phyloP scores from a whole-genome alignment of 1,140 invertebrate genomes.

The Saxidomus purpurata region DNA sequence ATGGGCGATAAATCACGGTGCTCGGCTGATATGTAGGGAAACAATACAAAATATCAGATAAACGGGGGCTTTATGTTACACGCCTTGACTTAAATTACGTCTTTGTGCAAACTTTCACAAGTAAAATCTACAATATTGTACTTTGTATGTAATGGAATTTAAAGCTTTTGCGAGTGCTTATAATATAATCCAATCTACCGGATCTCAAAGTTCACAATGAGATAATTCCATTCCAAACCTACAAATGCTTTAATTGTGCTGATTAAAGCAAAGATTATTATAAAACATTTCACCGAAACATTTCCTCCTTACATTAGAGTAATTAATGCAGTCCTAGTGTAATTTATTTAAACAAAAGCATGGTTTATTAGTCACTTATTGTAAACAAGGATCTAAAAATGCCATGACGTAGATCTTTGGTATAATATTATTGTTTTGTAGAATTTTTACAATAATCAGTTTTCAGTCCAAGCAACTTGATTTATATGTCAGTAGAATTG shows the following conservation, averaged over 20 bases:
- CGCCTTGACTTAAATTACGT: not conserved
- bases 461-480: too few relatives aligned
- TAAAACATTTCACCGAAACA: not conserved
- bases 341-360: too few relatives aligned
- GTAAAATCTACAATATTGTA: slow-evolving; percentile 9
- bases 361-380: too few relatives aligned
- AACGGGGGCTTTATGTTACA: not conserved
- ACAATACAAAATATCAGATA: slow-evolving; percentile 36
- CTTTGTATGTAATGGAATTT: slow-evolving; percentile 32
- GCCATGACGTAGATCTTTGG: too few relatives aligned
- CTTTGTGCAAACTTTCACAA: slow-evolving; percentile 46
- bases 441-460: too few relatives aligned
- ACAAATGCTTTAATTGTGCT: slow-evolving; percentile 13
- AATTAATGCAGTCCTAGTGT: too few relatives aligned
- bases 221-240: slow-evolving; percentile 18
- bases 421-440: too few relatives aligned
- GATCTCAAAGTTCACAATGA: slow-evolving; percentile 20
- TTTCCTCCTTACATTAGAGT: too few relatives aligned
- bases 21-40: not conserved
- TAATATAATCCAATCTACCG: slow-evolving; percentile 50
- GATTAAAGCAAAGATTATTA: slow-evolving; percentile 12
- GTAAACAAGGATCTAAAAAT: too few relatives aligned
- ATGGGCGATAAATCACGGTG: not conserved
- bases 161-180: slow-evolving; percentile 11
- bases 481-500: too few relatives aligned